Percentiles rank a stretch among this genome's conserved stretches.
Conservation (phyloP, 2,113 vertebrate genomes). For the Upupa epops region DNA sequence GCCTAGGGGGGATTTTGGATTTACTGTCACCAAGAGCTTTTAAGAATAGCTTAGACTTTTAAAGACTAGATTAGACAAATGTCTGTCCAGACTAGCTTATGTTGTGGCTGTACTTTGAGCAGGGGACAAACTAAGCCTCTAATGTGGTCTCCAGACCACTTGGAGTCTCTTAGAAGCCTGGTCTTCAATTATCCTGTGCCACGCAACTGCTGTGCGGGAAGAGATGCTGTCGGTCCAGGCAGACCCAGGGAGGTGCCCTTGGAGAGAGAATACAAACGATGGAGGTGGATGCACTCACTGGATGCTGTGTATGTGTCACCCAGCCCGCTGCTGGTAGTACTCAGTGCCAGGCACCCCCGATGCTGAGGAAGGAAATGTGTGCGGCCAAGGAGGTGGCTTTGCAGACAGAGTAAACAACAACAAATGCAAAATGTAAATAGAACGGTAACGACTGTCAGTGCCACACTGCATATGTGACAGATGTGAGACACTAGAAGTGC, state of each 20-base stretch:
- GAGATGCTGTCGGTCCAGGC: background rate
- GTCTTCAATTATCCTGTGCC: background rate
- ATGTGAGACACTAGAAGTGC: constrained; percentile 66
- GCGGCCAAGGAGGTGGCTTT: constrained; percentile 42
- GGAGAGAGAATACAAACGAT: background rate
- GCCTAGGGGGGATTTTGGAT: constrained; percentile 7
- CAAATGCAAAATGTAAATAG: constrained; percentile 56
- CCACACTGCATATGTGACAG: constrained; percentile 61
- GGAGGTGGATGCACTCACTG: background rate
- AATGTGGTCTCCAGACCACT: background rate
- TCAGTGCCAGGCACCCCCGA: background rate
- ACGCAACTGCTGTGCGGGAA: background rate
- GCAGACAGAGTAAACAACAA: constrained; percentile 49
- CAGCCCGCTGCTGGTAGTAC: background rate
- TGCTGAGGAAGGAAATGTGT: constrained; percentile 20
- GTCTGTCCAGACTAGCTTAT: constrained; percentile 43
- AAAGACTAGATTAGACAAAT: constrained; percentile 59
- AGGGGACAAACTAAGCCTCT: background rate
- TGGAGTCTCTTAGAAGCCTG: background rate
- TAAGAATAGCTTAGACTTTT: constrained; percentile 47
- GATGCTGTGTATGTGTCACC: constrained; percentile 9
- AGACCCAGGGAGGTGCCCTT: background rate
- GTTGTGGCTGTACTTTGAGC: background rate
- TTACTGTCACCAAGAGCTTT: constrained; percentile 11
- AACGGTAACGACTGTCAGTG: constrained; percentile 61